A percentile compares a stretch with the other conserved stretches of the same genome.
Conservation (phyloP, 1,140 invertebrate species). For the Pseudomyrmex gracilis region DNA sequence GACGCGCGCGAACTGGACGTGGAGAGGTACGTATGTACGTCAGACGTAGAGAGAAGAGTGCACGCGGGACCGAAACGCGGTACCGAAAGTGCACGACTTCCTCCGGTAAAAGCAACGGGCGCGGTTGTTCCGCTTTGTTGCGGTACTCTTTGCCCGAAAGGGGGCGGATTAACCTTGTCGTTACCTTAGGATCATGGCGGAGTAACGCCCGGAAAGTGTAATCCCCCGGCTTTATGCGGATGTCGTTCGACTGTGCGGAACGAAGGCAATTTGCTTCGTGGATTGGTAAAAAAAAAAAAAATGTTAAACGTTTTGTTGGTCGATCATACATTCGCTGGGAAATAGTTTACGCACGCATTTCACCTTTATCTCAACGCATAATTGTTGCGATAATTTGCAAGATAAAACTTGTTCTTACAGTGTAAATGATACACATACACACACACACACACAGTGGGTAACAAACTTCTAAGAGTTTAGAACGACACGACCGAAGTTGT, state of each 20-base stretch:
- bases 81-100: constrained; percentile 58
- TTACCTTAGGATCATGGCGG: neutral
- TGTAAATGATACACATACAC: too few species aligned
- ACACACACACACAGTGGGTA: too few species aligned
- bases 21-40: constrained; percentile 65
- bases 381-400: too few species aligned
- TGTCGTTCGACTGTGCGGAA: neutral
- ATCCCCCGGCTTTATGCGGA: constrained; percentile 3
- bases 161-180: constrained; percentile 35
- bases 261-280: neutral
- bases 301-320: neutral
- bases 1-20: constrained; percentile 49
- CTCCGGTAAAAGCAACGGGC: constrained; percentile 61
- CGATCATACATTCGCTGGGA: too few species aligned
- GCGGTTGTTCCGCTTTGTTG: constrained; percentile 54
- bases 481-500: too few species aligned
- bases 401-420: too few species aligned
- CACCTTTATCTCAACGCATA: too few species aligned
- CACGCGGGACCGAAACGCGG: neutral
- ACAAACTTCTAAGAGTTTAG: neutral
- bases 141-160: constrained; percentile 21
- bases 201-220: neutral
- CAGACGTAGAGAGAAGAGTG: constrained; percentile 44
- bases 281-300: neutral
- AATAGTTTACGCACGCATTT: neutral